Percentiles rank a stretch among this genome's conserved stretches.
phyloP scores from a whole-genome alignment of 2,113 vertebrate genomes.

The Malurus cyaneus region DNA sequence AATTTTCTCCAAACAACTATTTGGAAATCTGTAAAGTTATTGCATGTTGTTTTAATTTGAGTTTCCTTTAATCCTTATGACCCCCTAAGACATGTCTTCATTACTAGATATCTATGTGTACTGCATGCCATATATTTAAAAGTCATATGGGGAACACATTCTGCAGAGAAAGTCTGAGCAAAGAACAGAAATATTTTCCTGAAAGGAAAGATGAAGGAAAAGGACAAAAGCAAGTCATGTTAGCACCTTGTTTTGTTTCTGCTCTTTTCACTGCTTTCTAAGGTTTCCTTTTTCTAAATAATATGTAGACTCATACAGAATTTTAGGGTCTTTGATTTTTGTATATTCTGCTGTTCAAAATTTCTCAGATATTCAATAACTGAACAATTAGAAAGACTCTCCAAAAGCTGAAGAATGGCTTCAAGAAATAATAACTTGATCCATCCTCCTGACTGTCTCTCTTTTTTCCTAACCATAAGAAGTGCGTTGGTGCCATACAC shows the following conservation, averaged over 20 bases:
- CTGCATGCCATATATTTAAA: not conserved
- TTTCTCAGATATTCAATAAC: not conserved
- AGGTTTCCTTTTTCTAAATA: not conserved
- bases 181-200: not conserved
- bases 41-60: not conserved
- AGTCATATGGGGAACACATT: not conserved
- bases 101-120: not conserved
- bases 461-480: not conserved
- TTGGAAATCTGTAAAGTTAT: not conserved
- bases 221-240: not conserved
- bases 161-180: not conserved
- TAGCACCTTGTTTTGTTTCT: not conserved
- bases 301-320: not conserved
- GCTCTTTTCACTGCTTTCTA: not conserved
- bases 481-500: not conserved
- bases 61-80: not conserved
- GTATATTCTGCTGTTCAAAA: no score
- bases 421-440: not conserved
- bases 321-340: not conserved
- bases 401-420: not conserved
- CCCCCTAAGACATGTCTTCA: not conserved
- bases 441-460: not conserved
- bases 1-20: not conserved
- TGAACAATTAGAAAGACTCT: not conserved
- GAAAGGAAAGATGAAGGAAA: not conserved